These are phyloP conservation scores for Callaeas wilsoni DNA, from an alignment of 2,113 vertebrate species.

Conservation along the genomic window DNA sequence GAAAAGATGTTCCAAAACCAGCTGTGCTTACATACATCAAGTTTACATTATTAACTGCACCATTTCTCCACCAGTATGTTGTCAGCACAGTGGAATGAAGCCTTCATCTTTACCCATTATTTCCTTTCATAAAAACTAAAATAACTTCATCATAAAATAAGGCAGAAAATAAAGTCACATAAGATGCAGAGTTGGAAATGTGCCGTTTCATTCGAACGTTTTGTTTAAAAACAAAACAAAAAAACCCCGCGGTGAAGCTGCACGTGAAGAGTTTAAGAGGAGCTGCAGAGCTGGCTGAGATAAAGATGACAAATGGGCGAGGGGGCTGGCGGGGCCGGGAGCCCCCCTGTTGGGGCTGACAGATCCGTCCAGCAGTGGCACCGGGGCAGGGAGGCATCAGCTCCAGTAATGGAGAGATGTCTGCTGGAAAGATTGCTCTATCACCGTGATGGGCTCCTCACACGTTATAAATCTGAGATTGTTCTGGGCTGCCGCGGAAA, in stretches of 20 bases:
- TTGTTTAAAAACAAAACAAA: neutral
- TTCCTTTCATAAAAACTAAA: constrained; percentile 43
- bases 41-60: constrained; percentile 16
- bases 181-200: neutral
- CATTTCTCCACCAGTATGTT: constrained; percentile 36
- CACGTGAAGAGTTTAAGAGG: constrained; percentile 8
- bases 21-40: constrained; percentile 26
- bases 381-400: constrained; percentile 66
- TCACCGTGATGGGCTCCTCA: constrained; percentile 70
- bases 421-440: constrained; percentile 81
- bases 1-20: constrained; percentile 39
- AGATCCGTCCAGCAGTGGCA: constrained; percentile 67
- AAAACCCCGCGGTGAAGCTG: no score
- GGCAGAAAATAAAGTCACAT: neutral
- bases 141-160: constrained; percentile 1
- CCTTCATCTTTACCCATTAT: constrained; percentile 47
- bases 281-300: neutral
- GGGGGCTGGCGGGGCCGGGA: neutral
- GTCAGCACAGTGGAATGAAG: constrained; percentile 24
- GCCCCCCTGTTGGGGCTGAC: constrained; percentile 52
- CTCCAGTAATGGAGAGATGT: constrained; percentile 77
- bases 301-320: constrained; percentile 60
- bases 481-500: constrained; percentile 66
- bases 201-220: neutral
- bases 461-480: constrained; percentile 74